Base-by-base conservation (phyloP, 2,888 invertebrate genomes). In the Lochmaea capreae region DNA sequence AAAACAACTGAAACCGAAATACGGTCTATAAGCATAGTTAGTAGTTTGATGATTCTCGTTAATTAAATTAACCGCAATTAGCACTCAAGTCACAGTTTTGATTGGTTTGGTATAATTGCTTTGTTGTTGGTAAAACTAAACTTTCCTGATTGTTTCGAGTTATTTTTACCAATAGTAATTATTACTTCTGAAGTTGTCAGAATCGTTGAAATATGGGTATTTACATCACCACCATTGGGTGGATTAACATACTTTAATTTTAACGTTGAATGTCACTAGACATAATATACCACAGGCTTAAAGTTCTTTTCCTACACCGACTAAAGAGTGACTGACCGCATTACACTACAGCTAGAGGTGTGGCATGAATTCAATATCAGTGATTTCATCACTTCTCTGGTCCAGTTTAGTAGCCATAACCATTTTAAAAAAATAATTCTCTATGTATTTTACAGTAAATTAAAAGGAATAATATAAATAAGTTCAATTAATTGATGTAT, bases 121-220 rank as follows among this genome's bases (percentile, higher is more conserved):
- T n/a, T 49, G 49, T 49, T 49, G 49, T 14, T n/a, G n/a, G 49
- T 49, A 49, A 8, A 33, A 33, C 33, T 33, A 14, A 49, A 6
- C n/a, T 49, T n/a, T 49, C n/a, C 49, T n/a, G 49, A 49, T 49
- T 49, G n/a, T 49, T n/a, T 49, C n/a, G n/a, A 14, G 49, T 49
- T 49, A 49, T 49, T 49, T 46, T 49, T n/a, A 49, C 6, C n/a
- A 49, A n/a, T 49, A 49, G 49, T n/a, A 49, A n/a, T 49, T n/a
- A 49, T 49, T 49, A 14, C 43, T n/a, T 6, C 49, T 49, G 14
- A 49, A 8, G n/a, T 49, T 49, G 6, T 6, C n/a, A n/a, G 49
- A 49, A 49, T 6, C 14, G 49, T 14, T 49, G 49, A 49, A 49
- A 12, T 49, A 49, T 49, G 5, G 14, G 49, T n/a, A 49, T 49